These are phyloP conservation scores for human DNA, from an alignment of 2,113 vertebrate genomes.

Conservation along the genomic window DNA sequence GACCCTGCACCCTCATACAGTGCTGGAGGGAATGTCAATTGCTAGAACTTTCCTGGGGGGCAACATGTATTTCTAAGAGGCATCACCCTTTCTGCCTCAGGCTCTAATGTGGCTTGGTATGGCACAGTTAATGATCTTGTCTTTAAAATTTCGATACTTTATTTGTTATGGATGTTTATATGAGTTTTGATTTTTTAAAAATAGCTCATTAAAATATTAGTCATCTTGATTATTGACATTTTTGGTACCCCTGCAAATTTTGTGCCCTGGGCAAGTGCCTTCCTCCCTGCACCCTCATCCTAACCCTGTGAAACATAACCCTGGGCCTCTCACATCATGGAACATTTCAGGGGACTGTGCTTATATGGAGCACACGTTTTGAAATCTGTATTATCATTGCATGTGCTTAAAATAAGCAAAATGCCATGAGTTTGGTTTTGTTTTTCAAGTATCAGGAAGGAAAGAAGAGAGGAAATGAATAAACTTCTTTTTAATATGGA, in stretches of 20 bases:
- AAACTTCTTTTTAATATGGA: not conserved
- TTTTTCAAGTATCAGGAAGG: not conserved
- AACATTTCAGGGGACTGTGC: not conserved
- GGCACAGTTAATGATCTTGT: not conserved
- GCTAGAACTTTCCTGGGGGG: not conserved
- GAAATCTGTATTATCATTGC: not conserved
- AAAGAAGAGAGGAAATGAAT: not conserved
- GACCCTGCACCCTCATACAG: fast-evolving
- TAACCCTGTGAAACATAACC: not conserved
- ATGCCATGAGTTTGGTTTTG: not conserved
- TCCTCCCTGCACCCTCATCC: no score
- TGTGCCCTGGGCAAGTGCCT: not conserved
- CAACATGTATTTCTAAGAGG: not conserved
- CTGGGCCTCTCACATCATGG: not conserved
- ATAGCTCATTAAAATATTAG: not conserved
- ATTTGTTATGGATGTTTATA: not conserved
- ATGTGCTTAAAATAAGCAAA: not conserved
- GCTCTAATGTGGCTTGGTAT: not conserved
- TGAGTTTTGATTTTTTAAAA: not conserved
- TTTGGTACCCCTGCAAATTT: not conserved
- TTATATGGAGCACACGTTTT: not conserved
- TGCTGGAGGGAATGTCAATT: fast-evolving
- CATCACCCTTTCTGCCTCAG: not conserved
- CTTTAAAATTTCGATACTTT: not conserved
- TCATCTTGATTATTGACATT: not conserved